These are phyloP conservation scores for Trichosurus vulpecula DNA, from an alignment of 2,797 vertebrate species.

Conservation along the genomic window DNA sequence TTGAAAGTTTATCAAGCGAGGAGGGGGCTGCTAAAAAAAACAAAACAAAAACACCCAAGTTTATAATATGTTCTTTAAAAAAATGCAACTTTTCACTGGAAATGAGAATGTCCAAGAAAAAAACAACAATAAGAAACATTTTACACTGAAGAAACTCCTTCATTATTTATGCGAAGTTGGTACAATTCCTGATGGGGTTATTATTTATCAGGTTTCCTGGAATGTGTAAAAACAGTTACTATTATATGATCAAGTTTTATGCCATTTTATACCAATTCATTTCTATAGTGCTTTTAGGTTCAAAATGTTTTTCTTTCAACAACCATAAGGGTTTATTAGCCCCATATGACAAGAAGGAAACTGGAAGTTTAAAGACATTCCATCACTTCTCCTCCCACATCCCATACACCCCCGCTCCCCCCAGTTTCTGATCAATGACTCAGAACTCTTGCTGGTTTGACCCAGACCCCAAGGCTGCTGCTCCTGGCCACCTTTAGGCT, in stretches of 20 bases:
- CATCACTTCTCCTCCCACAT: background rate
- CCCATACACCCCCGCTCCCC: background rate
- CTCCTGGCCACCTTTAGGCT: background rate
- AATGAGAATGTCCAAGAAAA: background rate
- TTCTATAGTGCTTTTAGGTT: background rate
- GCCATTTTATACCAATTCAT: background rate
- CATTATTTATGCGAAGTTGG: background rate
- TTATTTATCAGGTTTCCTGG: background rate
- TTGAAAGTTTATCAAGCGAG: slow-evolving; percentile 87
- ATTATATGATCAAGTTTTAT: background rate
- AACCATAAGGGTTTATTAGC: background rate
- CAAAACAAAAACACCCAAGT: background rate
- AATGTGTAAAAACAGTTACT: background rate
- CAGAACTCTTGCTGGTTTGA: background rate
- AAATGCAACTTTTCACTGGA: background rate
- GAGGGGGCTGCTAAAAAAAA: slow-evolving; percentile 82
- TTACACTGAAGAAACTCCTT: background rate
- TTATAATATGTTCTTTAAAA: slow-evolving; percentile 4
- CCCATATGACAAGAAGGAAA: background rate
- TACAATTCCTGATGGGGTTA: background rate
- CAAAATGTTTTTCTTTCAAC: background rate
- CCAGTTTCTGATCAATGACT: background rate
- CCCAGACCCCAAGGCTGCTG: background rate
- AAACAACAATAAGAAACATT: background rate
- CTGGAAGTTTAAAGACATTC: background rate